Percentiles rank a stretch among this genome's conserved stretches.
These are phyloP conservation scores for Listronotus bonariensis DNA, from an alignment of 1,140 invertebrate species.

Conservation along the genomic window DNA sequence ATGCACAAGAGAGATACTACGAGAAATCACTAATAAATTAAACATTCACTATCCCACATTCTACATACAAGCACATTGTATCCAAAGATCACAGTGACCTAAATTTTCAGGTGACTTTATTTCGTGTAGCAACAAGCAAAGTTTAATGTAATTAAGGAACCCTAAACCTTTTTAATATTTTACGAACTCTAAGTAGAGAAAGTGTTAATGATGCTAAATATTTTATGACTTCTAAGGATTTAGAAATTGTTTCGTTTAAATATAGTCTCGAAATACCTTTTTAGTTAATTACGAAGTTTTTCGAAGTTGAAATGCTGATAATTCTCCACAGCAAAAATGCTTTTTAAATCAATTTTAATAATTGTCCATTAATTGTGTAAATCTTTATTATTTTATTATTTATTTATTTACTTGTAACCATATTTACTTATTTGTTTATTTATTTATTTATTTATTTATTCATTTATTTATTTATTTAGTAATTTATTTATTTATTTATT, in stretches of 20 bases:
- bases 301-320: neutral
- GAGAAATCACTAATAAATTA: too few species aligned
- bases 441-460: too few species aligned
- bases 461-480: too few species aligned
- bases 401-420: too few species aligned
- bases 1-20: too few species aligned
- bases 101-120: slow-evolving; percentile 22
- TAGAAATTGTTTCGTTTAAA: slow-evolving; percentile 14
- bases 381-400: too few species aligned
- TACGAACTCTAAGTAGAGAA: slow-evolving; percentile 22
- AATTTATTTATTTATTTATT: too few species aligned
- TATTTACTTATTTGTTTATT: too few species aligned
- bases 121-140: slow-evolving; percentile 9
- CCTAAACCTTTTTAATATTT: slow-evolving; percentile 31
- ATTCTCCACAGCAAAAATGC: neutral
- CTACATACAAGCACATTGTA: too few species aligned
- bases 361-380: too few species aligned
- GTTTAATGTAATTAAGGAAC: slow-evolving; percentile 7
- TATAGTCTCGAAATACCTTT: slow-evolving; percentile 7
- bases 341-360: too few species aligned
- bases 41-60: too few species aligned
- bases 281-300: neutral
- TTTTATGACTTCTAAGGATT: slow-evolving; percentile 21
- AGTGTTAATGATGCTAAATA: slow-evolving; percentile 33
- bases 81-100: neutral